Evolutionary conservation across 2,888 invertebrate species (phyloP), one percentile per base, ranked within the genome.

Genomic region (Papilio elwesi): DNA sequence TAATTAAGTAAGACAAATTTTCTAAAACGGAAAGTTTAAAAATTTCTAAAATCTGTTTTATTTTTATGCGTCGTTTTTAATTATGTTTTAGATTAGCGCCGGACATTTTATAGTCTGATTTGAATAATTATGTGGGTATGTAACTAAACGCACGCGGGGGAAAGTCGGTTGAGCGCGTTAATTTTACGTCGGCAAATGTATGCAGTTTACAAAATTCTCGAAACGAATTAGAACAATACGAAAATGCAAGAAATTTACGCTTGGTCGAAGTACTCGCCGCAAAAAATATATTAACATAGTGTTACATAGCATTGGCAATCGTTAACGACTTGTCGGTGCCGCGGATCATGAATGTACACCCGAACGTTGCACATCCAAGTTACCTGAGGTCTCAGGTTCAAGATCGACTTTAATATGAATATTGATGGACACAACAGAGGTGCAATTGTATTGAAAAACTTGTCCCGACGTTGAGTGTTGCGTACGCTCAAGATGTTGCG

Each of bases 201-300:
- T 76, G 75, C 66, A 69, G 72, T 76, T 79, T 76, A 76, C 78
- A 73, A 79, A 76, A 78, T 77, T 68, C 70, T 69, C 69, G 63
- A 73, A 76, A 80, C 76, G 78, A 86, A 85, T 80, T 83, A 78
- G 85, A 80, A 66, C 85, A 80, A 82, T 85, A 85, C 84, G 84
- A 82, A 82, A 87, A 87, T 86, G 78, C 76, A 77, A 74, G 77
- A 78, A 79, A 79, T 82, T 81, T 75, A 82, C 82, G 84, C 82
- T 75, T 78, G 79, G 75, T 63, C 76, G 81, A 74, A 74, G 76
- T 73, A 53, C 66, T 70, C 49, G 47, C 43, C 43, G 76, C 57
- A 75, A 76, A 68, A 76, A 72, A 36, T 10, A 10, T 52, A 75
- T 75, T 76, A 72, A 68, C 74, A 74, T 76, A 73, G 70, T 59